Conservation (phyloP, 1,140 invertebrate species). For the Lepidurus couesii region DNA sequence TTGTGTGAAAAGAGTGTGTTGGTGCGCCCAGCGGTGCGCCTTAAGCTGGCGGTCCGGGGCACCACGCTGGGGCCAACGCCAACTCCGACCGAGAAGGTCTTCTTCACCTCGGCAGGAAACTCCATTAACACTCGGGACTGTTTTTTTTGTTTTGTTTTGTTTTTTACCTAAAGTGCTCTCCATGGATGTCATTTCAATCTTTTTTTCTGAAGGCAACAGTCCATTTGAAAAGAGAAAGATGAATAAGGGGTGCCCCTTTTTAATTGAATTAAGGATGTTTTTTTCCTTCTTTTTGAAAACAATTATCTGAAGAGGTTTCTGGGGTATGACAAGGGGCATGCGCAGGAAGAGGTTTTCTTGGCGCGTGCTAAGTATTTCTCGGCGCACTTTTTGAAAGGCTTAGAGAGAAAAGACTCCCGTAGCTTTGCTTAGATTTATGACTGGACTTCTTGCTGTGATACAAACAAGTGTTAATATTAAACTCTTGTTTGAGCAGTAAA, state of each 20-base stretch:
- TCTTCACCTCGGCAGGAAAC: conserved; percentile 20
- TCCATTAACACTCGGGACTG: conserved; percentile 3
- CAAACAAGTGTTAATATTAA: neutral
- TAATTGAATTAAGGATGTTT: neutral
- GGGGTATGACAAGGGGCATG: neutral
- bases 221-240: neutral
- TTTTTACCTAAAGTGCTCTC: neutral
- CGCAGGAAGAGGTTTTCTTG: neutral
- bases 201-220: neutral
- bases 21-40: conserved; percentile 15
- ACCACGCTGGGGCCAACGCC: conserved; percentile 16
- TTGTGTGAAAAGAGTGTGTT: neutral
- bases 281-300: neutral
- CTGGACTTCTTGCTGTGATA: neutral
- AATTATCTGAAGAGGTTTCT: neutral
- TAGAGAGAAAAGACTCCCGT: neutral
- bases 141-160: no score
- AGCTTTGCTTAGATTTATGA: conserved; percentile 5
- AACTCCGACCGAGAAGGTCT: conserved; percentile 20
- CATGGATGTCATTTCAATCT: neutral
- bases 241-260: neutral
- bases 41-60: conserved; percentile 16
- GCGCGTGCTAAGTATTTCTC: conserved; percentile 4
- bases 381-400: neutral
- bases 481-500: neutral